Conservation (phyloP, 2,797 vertebrate genomes). For the Balearica regulorum region DNA sequence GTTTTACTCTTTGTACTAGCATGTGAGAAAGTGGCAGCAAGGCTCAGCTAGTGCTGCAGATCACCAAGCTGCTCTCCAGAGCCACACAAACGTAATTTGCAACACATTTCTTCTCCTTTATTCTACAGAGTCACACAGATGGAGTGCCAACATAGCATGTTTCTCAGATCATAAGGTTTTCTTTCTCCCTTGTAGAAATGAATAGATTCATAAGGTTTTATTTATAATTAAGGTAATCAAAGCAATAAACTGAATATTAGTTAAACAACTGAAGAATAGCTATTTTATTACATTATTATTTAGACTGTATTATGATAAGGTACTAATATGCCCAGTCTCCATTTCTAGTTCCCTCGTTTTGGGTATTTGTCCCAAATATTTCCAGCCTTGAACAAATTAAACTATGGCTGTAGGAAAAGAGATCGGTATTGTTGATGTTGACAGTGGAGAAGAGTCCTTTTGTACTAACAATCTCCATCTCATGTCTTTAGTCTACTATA, state of each 20-base stretch:
- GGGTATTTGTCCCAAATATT: background rate
- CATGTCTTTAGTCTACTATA: background rate
- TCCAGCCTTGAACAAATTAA: background rate
- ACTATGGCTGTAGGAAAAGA: background rate
- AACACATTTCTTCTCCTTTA: slow-evolving; percentile 36
- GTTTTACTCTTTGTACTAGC: slow-evolving; percentile 33
- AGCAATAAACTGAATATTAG: background rate
- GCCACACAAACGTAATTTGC: slow-evolving; percentile 15
- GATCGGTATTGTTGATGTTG: background rate
- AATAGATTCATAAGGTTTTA: background rate
- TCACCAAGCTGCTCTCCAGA: slow-evolving; percentile 23
- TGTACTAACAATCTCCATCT: background rate
- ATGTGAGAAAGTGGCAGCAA: slow-evolving; percentile 39
- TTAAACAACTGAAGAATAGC: background rate
- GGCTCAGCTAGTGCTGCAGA: slow-evolving; percentile 9
- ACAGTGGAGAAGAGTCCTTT: background rate
- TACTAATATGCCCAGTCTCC: background rate
- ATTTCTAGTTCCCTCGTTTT: background rate
- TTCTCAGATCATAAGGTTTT: background rate
- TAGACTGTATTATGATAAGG: background rate
- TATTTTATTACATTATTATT: background rate
- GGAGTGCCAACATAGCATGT: background rate
- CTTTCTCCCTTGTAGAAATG: background rate
- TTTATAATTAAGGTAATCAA: background rate
- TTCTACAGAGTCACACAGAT: slow-evolving; percentile 29